These are phyloP conservation scores for Melanotaenia duboulayi DNA, from an alignment of 2,113 vertebrate species.

Conservation along the genomic window DNA sequence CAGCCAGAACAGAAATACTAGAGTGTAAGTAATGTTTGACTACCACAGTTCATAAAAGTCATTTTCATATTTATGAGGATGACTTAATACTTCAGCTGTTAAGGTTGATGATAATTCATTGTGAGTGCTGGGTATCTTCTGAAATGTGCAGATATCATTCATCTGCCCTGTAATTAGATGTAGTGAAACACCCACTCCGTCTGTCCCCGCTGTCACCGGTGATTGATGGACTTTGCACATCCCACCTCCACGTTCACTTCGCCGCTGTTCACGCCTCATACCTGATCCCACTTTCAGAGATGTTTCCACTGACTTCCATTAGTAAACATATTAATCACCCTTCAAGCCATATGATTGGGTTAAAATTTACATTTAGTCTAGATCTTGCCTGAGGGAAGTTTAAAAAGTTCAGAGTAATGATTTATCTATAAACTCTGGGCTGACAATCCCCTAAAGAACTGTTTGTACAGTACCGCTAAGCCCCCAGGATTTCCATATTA, in stretches of 20 bases:
- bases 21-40: background rate
- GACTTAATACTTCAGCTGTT: background rate
- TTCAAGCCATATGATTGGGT: constrained; percentile 49
- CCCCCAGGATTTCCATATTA: background rate
- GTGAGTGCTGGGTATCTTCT: background rate
- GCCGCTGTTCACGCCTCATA: constrained; percentile 39
- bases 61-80: background rate
- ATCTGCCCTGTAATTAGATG: constrained; percentile 54
- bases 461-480: constrained; percentile 11
- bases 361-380: constrained; percentile 39
- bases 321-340: constrained; percentile 73
- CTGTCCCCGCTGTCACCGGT: constrained; percentile 73
- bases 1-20: background rate
- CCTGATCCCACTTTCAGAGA: constrained; percentile 51
- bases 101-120: background rate
- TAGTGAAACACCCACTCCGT: constrained; percentile 46
- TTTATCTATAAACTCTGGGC: constrained; percentile 4
- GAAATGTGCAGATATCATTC: constrained; percentile 28
- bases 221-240: constrained; percentile 77
- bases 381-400: background rate
- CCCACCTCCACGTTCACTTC: constrained; percentile 49
- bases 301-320: constrained; percentile 60
- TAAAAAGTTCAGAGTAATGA: background rate
- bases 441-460: too few relatives aligned
- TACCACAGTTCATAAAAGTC: background rate